Evolutionary conservation across 35 echinoderm and acorn worm genomes (phyloP), one percentile per base, ranked within the genome.

Genomic region (Anneissia japonica): DNA sequence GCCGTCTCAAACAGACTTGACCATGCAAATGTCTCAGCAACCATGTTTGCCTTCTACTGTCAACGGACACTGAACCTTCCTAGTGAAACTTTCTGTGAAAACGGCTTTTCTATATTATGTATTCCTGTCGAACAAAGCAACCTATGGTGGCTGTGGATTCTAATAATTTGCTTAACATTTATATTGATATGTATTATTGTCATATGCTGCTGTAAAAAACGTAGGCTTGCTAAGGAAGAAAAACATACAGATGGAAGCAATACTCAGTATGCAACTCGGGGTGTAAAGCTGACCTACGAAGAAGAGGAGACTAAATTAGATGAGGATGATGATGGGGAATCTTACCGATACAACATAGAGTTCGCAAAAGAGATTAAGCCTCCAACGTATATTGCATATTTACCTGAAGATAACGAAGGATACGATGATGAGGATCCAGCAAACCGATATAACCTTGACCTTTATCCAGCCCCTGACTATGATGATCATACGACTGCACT

Each of bases 11-110:
- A 81, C 11, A 39, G 38, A 10, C 14, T 81, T 4, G 36, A 30
- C 30, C 35, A 81, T 7, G 79, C 35, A 26, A 40, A 81, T n/a
- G 36, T 81, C 0, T 81, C 79, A 29, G 35, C 38, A 0, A 36
- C 35, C 23, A 81, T 81, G 79, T 81, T 81, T 81, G 34, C 79
- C 11, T 36, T 81, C 6, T 40, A 39, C n/a, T 81, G 79, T 39
- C 79, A 81, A n/a, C 35, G 36, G 0, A 81, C 79, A 16, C 32
- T 37, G 12, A 10, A 81, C 11, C 31, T 81, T 14, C 37, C 79
- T 13, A 39, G 11, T 38, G 35, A 38, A 30, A 37, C 35, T 40
- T 81, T 81, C 79, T 81, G 79, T 81, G 79, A 64, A 23, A 9
- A 64, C 1, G 51, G 51, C 11, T 64, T 19, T 23, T 19, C 10